phyloP scores from a whole-genome alignment of 2,888 invertebrate species.

The Steromphala cineraria region DNA sequence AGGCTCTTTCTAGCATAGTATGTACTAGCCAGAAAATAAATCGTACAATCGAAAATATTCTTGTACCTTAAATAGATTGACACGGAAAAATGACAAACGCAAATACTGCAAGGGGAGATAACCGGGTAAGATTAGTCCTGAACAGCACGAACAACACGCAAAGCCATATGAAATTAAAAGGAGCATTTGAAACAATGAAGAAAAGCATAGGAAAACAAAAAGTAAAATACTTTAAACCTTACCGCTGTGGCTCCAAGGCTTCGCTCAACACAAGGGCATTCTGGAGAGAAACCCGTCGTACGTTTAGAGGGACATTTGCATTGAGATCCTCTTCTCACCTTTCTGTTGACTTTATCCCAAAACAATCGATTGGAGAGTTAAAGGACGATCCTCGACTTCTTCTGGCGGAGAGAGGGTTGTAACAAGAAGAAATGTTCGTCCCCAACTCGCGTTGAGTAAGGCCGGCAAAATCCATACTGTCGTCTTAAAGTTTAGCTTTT shows the following conservation, averaged over 20 bases:
- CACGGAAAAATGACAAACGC: too few species aligned
- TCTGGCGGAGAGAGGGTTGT: not conserved
- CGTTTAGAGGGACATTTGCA: not conserved
- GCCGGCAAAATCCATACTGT: constrained; percentile 4
- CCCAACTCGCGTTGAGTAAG: not conserved
- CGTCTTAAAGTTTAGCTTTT: constrained; percentile 11
- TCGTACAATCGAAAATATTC: too few species aligned
- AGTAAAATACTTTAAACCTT: not conserved
- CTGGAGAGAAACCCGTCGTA: not conserved
- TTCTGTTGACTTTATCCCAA: constrained; percentile 6
- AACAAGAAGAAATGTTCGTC: too few species aligned
- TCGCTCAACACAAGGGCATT: constrained; percentile 3
- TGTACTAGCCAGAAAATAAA: too few species aligned
- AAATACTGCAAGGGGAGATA: too few species aligned
- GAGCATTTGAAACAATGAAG: constrained; percentile 12
- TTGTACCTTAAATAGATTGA: too few species aligned
- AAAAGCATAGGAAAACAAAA: constrained; percentile 14
- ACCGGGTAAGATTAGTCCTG: too few species aligned
- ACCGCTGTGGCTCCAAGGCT: not conserved
- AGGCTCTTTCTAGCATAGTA: too few species aligned
- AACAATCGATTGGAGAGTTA: not conserved
- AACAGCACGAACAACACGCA: not conserved
- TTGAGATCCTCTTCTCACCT: not conserved
- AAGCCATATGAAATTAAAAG: constrained; percentile 13
- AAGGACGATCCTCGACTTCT: not conserved